Base-by-base conservation (phyloP, 2,888 invertebrate species). In the Cantharis nigra region DNA sequence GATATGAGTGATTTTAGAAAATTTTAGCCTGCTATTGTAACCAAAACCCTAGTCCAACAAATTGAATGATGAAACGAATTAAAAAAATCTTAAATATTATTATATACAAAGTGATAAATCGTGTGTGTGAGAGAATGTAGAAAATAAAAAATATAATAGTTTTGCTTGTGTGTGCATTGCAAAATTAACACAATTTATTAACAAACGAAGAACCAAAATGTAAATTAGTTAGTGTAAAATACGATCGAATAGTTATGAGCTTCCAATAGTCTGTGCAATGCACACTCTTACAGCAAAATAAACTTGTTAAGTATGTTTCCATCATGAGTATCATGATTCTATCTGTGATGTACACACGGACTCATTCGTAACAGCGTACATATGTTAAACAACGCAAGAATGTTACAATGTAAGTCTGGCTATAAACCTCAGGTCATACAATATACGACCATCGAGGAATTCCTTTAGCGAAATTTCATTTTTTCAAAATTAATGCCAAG, bases 351-450 rank as follows among this genome's bases (percentile, higher is more conserved):
- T 84, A 82, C 81, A 83, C 82, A 83, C 82, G 84, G 85, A 86
- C 86, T 85, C 86, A 87, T 86, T 87, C 85, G 85, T 87, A 87
- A 87, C 87, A 87, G 88, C 88, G 88, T 88, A 88, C 88, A 88
- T 88, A 88, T 88, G 88, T 88, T 88, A 88, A 87, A 87, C 85
- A 87, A 85, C 88, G 88, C 88, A 85, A 85, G 85, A 87, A 85
- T 85, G 87, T 87, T 88, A 85, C 87, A 87, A 87, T 87, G 87
- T 84, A 85, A 84, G 85, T 86, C 85, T 84, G 79, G 78, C 76
- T 76, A 76, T 67, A 67, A 67, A 76, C 78, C 78, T 79, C 78
- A 76, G 70, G 33, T 69, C 30, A 71, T 70, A 70, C 26, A 67
- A 64, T 23, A 67, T 26, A 64, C 73, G 75, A 70, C 20, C 23